phyloP scores from a whole-genome alignment of 2,113 vertebrate genomes.

The Alethe diademata region DNA sequence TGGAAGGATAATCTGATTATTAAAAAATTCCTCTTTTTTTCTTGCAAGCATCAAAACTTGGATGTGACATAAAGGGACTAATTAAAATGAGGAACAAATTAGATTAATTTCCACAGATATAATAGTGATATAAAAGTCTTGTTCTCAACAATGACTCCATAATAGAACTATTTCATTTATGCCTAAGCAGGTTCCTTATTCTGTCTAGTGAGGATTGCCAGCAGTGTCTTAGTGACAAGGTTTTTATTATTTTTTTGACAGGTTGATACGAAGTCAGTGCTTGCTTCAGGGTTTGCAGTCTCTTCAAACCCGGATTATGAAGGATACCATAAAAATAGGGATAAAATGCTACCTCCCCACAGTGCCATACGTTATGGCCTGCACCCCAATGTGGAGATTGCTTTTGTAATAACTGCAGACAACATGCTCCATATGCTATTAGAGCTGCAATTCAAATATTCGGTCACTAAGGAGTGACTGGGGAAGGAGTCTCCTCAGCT shows the following conservation, averaged over 20 bases:
- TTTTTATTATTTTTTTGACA: slow-evolving; percentile 59
- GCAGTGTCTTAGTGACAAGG: slow-evolving; percentile 21
- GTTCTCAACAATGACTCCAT: slow-evolving; percentile 19
- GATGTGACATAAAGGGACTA: slow-evolving; percentile 6
- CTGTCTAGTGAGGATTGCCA: slow-evolving; percentile 7
- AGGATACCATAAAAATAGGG: slow-evolving; percentile 76
- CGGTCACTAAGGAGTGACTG: slow-evolving; percentile 49
- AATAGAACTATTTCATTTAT: slow-evolving; percentile 35
- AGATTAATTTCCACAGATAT: background rate
- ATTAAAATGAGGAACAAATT: slow-evolving; percentile 51
- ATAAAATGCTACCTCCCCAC: slow-evolving; percentile 76
- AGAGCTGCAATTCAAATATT: slow-evolving; percentile 78
- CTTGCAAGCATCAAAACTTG: background rate
- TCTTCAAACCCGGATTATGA: slow-evolving; percentile 49
- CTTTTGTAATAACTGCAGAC: slow-evolving; percentile 79
- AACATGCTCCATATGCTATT: slow-evolving; percentile 80
- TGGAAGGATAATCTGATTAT: slow-evolving; percentile 13
- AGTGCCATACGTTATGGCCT: slow-evolving; percentile 73
- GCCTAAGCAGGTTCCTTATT: slow-evolving; percentile 31
- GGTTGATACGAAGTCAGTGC: slow-evolving; percentile 76
- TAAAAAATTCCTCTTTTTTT: background rate
- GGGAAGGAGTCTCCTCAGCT: slow-evolving; percentile 74
- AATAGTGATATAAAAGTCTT: slow-evolving; percentile 8
- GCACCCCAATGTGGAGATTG: slow-evolving; percentile 77
- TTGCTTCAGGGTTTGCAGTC: slow-evolving; percentile 75